Evolutionary conservation across 2,113 vertebrate species (phyloP).

Genomic region (Origma solitaria): DNA sequence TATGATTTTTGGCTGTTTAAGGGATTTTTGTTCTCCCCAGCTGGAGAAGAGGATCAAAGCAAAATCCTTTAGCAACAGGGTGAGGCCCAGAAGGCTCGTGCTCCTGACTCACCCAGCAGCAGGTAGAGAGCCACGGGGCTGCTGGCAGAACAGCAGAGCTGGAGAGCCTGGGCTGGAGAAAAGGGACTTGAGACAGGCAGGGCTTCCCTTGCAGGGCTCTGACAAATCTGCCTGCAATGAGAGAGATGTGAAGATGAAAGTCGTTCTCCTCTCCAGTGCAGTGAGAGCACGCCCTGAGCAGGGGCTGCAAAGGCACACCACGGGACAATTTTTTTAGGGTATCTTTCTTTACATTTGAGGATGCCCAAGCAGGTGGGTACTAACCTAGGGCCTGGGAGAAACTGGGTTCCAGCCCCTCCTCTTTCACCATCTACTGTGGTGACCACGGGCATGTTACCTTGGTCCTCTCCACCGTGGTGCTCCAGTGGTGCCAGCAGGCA

Average conservation of each 20-base stretch:
- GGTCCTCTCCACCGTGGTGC: neutral
- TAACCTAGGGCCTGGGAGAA: neutral
- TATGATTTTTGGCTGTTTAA: neutral
- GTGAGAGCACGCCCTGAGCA: fast-evolving
- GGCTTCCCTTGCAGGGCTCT: neutral
- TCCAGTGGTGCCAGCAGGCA: neutral
- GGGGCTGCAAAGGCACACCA: neutral
- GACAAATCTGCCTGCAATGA: neutral
- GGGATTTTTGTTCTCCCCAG: neutral
- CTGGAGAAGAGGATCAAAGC: neutral
- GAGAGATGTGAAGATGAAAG: neutral
- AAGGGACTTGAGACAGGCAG: neutral
- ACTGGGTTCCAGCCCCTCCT: neutral
- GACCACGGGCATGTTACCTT: fast-evolving
- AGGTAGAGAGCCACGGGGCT: neutral
- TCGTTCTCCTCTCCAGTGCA: neutral
- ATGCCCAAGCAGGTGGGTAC: neutral
- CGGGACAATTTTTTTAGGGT: neutral
- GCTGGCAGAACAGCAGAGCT: neutral
- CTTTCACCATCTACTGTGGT: fast-evolving
- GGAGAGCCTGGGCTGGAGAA: neutral
- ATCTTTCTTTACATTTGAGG: neutral
- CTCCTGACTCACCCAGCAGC: neutral
- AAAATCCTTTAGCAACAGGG: neutral
- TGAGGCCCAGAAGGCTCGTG: neutral